Evolutionary conservation across 92 coral and sea anemone species (phyloP), one percentile per base, ranked within the genome.

Genomic region (Palythoa grandis): DNA sequence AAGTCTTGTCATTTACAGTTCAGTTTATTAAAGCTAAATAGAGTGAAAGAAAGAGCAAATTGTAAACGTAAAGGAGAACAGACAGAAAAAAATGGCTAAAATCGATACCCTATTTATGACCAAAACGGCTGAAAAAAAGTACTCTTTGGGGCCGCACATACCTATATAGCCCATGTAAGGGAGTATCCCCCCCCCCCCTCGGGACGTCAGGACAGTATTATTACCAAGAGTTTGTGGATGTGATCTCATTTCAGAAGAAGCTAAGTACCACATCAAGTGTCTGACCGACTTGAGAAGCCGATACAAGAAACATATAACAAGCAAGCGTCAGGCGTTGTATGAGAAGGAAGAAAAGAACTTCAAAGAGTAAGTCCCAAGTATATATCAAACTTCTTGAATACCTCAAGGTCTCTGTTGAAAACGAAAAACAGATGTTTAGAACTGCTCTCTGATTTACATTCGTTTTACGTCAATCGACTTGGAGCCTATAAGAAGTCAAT

Each of bases 1-100:
- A 93, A 93, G 23, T 91, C 94, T 1, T 91, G 97, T 56, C 87
- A 93, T 87, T 24, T 91, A 14, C 82, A 91, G 77, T 91, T 93
- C 24, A 91, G 88, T 87, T 8, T 61, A 2, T 93, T 93, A 0
- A 93, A 93, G 75, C 92, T 93, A 5, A 75, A 91, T 7, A 93
- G 84, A 91, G 87, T 91, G 52, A 93, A 89, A 82, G 94, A 91
- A 60, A 86, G 92, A 78, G 10, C 4, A 35, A 68, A 63, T 76
- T 66, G 89, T 0, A 90, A 85, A 71, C 25, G 86, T 43, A 37
- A 85, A 63, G 74, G 13, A 37, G 83, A 86, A 80, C 70, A 82
- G 43, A 16, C 71, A 75, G 24, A 72, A 48, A 19, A 79, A 37
- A 60, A 86, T 24, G 90, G 24, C 95, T 52, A 88, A 93, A n/a